Percentiles rank a stretch among this genome's conserved stretches.
These are phyloP conservation scores for Diorhabda sublineata DNA, from an alignment of 1,140 invertebrate genomes.

Conservation along the genomic window DNA sequence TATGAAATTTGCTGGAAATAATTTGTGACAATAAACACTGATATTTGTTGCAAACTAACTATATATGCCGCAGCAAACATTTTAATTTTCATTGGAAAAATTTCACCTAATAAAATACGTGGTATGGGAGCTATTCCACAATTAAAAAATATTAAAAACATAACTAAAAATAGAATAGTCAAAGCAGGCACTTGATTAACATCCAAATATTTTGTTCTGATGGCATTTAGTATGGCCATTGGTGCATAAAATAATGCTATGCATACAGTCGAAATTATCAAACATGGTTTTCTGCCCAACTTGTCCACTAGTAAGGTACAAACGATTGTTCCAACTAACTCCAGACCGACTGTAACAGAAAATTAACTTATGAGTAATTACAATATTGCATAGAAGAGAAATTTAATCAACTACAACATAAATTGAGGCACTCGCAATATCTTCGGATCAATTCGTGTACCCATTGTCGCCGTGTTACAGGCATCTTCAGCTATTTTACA, in stretches of 20 bases:
- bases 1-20: neutral
- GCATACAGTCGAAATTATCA: neutral
- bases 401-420: too few species aligned
- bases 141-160: conserved; percentile 1
- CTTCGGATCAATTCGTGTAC: too few species aligned
- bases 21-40: neutral
- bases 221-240: neutral
- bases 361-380: neutral
- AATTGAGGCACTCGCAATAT: too few species aligned
- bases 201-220: neutral
- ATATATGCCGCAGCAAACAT: neutral
- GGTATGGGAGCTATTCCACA: neutral
- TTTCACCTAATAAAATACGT: neutral
- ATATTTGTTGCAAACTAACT: neutral
- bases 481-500: too few species aligned
- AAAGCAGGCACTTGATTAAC: neutral
- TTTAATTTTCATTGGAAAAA: neutral
- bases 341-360: neutral
- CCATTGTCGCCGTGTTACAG: too few species aligned
- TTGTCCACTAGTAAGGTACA: neutral
- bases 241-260: neutral
- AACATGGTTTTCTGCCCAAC: neutral
- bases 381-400: too few species aligned
- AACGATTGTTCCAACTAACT: neutral
- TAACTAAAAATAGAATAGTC: neutral